Evolutionary conservation across 2,888 invertebrate genomes (phyloP).

Genomic region (Diogma glabrata): DNA sequence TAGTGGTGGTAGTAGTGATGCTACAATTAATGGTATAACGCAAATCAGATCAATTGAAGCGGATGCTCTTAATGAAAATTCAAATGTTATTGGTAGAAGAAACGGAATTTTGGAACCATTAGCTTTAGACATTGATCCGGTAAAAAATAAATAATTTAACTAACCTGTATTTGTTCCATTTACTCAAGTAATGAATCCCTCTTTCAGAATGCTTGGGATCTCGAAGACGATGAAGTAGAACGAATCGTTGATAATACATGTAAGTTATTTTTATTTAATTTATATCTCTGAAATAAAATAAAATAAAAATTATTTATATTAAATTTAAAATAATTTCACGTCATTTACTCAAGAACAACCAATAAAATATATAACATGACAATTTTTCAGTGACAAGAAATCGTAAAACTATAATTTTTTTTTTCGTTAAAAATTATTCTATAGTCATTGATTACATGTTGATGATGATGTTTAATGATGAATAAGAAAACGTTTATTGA

Average conservation of each 20-base stretch:
- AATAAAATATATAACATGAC: too few species aligned
- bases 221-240: conserved; percentile 23
- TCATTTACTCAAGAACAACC: too few species aligned
- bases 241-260: conserved; percentile 18
- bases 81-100: conserved; percentile 18
- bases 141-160: conserved; percentile 30
- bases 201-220: conserved; percentile 51
- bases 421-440: too few species aligned
- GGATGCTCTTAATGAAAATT: neutral
- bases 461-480: too few species aligned
- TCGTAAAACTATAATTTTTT: too few species aligned
- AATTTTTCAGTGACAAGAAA: too few species aligned
- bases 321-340: too few species aligned
- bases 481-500: too few species aligned
- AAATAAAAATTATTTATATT: too few species aligned
- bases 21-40: neutral
- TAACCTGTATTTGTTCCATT: conserved; percentile 10
- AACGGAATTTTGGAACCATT: conserved; percentile 39
- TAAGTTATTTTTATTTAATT: conserved; percentile 18
- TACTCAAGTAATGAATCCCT: too few species aligned
- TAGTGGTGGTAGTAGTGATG: neutral
- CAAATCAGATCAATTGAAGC: neutral
- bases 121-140: conserved; percentile 57
- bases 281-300: too few species aligned
- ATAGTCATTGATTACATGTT: too few species aligned